Conservation (phyloP, 2,888 invertebrate species). For the Melipona beecheii region DNA sequence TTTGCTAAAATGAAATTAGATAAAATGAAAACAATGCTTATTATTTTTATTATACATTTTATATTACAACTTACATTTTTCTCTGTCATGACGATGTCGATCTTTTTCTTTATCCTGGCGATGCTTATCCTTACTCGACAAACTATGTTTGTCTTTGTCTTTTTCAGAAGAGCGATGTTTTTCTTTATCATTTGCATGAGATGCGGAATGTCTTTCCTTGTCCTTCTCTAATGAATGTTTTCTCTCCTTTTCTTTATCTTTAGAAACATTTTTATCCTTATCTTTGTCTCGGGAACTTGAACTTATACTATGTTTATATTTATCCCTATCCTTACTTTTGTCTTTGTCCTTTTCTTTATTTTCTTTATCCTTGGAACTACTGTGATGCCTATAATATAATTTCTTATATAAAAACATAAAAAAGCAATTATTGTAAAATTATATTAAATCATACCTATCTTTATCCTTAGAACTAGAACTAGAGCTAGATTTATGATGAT, state of each 20-base stretch:
- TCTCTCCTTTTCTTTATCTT: slow-evolving; percentile 80
- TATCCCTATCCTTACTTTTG: slow-evolving; percentile 85
- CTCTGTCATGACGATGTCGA: slow-evolving; percentile 82
- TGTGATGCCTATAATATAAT: slow-evolving; percentile 79
- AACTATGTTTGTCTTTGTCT: slow-evolving; percentile 75
- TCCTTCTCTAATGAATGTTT: slow-evolving; percentile 82
- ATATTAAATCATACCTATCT: slow-evolving; percentile 75
- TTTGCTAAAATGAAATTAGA: slow-evolving; percentile 76
- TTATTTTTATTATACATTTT: not conserved
- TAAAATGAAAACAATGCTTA: not conserved
- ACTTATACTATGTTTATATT: slow-evolving; percentile 84
- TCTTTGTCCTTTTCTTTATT: slow-evolving; percentile 84
- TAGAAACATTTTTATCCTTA: slow-evolving; percentile 79
- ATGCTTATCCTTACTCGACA: slow-evolving; percentile 79
- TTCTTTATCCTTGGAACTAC: slow-evolving; percentile 83
- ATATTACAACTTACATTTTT: slow-evolving; percentile 75
- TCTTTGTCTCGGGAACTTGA: slow-evolving; percentile 82
- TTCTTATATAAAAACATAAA: not conserved
- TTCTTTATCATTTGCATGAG: slow-evolving; percentile 76
- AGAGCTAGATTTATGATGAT: slow-evolving; percentile 82
- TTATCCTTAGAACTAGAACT: slow-evolving; percentile 83
- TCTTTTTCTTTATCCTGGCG: slow-evolving; percentile 83
- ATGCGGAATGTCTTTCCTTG: slow-evolving; percentile 78
- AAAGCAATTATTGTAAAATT: slow-evolving; percentile 13
- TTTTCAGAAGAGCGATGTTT: slow-evolving; percentile 77